Conservation (phyloP, 2,888 invertebrate species). For the Torymus tubicola region DNA sequence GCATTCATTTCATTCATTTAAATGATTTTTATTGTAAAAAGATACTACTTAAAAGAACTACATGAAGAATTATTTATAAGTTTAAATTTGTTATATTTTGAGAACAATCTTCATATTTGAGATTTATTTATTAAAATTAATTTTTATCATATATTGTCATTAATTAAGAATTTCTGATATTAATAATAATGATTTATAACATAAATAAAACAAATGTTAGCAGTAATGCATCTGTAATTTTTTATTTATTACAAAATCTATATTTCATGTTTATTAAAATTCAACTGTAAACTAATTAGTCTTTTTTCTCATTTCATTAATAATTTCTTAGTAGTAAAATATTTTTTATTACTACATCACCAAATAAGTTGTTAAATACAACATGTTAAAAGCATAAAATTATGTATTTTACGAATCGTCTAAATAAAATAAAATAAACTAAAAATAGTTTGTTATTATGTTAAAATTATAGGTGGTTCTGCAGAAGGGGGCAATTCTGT, state of each 20-base stretch:
- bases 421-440: conserved; percentile 40
- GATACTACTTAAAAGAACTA: conserved; percentile 17
- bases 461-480: conserved; percentile 70
- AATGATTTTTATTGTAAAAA: conserved; percentile 38
- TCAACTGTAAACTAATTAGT: conserved; percentile 37
- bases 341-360: conserved; percentile 21
- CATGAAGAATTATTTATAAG: conserved; percentile 12
- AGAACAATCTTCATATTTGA: conserved; percentile 10
- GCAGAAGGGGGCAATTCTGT: conserved; percentile 70
- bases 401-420: conserved; percentile 38
- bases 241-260: conserved; percentile 40
- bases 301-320: conserved; percentile 31
- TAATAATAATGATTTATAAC: neutral
- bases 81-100: conserved; percentile 37
- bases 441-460: conserved; percentile 55
- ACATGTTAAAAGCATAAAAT: conserved; percentile 42
- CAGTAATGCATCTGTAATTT: conserved; percentile 4
- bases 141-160: conserved; percentile 6
- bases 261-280: conserved; percentile 11
- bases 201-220: conserved; percentile 13
- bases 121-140: conserved; percentile 44
- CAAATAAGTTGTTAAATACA: conserved; percentile 32
- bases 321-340: conserved; percentile 24
- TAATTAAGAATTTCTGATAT: neutral
- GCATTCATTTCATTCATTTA: conserved; percentile 24